phyloP scores from a whole-genome alignment of 2,113 vertebrate species.

The Phalacrocorax carbo region DNA sequence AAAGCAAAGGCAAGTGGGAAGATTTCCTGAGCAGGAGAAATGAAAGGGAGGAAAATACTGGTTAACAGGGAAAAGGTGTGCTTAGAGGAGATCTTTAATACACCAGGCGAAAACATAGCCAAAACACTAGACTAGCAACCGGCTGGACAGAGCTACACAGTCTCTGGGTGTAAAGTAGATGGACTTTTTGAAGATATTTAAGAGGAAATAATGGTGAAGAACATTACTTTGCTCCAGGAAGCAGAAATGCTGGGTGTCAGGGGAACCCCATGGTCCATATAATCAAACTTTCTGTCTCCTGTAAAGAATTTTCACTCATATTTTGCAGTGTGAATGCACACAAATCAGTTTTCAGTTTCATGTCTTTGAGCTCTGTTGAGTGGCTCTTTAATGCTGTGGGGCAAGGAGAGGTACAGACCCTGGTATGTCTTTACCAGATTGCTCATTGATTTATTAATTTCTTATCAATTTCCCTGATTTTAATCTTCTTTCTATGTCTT shows the following conservation, averaged over 20 bases:
- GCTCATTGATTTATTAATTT: not conserved
- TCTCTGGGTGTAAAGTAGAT: not conserved
- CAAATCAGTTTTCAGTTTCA: not conserved
- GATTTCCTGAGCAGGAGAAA: not conserved
- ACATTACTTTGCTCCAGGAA: not conserved
- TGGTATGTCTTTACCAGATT: not conserved
- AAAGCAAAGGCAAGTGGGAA: accelerated
- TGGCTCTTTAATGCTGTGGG: not conserved
- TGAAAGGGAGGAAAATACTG: not conserved
- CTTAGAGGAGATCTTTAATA: not conserved
- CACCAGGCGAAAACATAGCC: not conserved
- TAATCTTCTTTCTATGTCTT: not conserved
- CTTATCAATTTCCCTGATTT: not conserved
- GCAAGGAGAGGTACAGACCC: not conserved
- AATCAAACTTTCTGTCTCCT: not conserved
- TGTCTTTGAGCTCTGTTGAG: not conserved
- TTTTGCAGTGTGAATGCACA: not conserved
- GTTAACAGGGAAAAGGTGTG: not conserved
- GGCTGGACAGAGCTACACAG: not conserved
- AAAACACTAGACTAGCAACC: not conserved
- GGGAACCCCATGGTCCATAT: not conserved
- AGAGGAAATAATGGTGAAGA: not conserved
- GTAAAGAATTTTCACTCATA: not conserved
- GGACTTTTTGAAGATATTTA: not conserved
- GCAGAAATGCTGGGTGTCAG: not conserved